These are phyloP conservation scores for Alethe diademata DNA, from an alignment of 2,113 vertebrate species.

Conservation along the genomic window DNA sequence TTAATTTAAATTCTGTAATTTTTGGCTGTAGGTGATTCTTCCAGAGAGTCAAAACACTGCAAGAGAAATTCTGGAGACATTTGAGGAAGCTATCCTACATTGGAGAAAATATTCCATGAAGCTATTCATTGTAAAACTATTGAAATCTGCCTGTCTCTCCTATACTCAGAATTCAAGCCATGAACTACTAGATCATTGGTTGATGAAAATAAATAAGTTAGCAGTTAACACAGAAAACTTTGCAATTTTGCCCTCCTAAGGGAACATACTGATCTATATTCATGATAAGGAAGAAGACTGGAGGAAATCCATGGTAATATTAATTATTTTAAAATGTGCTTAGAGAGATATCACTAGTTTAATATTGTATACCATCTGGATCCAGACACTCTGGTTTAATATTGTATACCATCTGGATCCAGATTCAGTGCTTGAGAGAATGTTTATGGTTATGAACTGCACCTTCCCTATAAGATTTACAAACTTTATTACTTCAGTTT, in stretches of 20 bases:
- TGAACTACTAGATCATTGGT: neutral
- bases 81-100: neutral
- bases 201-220: neutral
- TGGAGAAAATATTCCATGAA: neutral
- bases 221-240: neutral
- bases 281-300: slow-evolving; percentile 18
- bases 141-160: neutral
- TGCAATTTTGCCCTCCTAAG: neutral
- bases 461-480: neutral
- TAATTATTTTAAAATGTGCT: slow-evolving; percentile 52
- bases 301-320: slow-evolving; percentile 41
- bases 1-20: neutral
- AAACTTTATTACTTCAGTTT: neutral
- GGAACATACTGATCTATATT: neutral
- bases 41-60: neutral
- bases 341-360: slow-evolving; percentile 28
- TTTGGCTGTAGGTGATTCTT: neutral
- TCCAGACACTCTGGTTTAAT: slow-evolving; percentile 37
- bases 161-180: neutral
- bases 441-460: neutral
- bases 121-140: neutral
- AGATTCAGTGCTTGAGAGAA: slow-evolving; percentile 11
- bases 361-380: slow-evolving; percentile 47
- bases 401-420: slow-evolving; percentile 38
- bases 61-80: neutral